Conservation (phyloP, 2,113 vertebrate species). For the Melanerpes aurifrons region DNA sequence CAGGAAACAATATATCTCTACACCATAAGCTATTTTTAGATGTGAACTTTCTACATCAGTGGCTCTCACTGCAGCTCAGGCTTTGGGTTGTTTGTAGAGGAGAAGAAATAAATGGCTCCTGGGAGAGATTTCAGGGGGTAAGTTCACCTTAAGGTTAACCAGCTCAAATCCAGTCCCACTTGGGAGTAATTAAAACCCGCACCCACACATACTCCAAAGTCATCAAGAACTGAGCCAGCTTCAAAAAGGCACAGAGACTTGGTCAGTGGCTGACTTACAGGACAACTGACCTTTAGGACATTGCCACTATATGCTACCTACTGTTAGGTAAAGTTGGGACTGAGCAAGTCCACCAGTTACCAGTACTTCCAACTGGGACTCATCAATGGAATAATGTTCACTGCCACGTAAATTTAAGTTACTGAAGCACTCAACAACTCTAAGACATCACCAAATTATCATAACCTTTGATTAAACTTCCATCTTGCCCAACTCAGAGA, state of each 20-base stretch:
- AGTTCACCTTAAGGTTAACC: slow-evolving; percentile 47
- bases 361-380: neutral
- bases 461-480: neutral
- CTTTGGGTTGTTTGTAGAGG: slow-evolving; percentile 51
- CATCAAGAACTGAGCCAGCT: neutral
- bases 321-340: neutral
- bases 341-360: neutral
- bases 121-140: neutral
- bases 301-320: neutral
- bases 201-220: neutral
- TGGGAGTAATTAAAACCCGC: neutral
- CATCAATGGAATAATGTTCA: neutral
- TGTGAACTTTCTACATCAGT: slow-evolving; percentile 56
- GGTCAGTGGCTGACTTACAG: neutral
- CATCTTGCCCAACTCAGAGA: neutral
- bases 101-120: slow-evolving; percentile 42
- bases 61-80: neutral
- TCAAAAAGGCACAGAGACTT: neutral
- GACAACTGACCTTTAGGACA: neutral
- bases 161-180: neutral
- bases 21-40: slow-evolving; percentile 56
- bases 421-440: neutral
- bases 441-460: neutral
- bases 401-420: neutral
- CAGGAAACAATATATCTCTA: slow-evolving; percentile 53